These are phyloP conservation scores for Mustelus asterias DNA, from an alignment of 2,113 vertebrate species.

Conservation along the genomic window DNA sequence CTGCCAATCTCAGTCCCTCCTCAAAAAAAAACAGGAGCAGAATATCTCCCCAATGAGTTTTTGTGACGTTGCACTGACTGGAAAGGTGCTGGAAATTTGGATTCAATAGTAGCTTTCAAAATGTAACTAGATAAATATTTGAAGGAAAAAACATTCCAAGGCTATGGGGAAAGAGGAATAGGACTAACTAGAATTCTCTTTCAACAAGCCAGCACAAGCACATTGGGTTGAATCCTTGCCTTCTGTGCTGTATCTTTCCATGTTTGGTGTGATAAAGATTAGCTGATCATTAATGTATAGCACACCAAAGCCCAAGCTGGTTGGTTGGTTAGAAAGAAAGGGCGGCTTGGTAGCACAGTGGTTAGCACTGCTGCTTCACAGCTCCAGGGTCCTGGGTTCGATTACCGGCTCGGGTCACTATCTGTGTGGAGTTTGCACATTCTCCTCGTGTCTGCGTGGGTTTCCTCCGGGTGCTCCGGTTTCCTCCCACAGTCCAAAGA, in stretches of 20 bases:
- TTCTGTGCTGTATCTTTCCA: not conserved
- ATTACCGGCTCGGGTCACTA: no score
- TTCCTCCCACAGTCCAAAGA: no score
- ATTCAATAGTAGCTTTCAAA: not conserved
- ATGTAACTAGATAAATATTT: not conserved
- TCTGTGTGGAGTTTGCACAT: no score
- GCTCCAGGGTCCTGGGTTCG: no score
- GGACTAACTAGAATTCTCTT: not conserved
- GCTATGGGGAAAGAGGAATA: not conserved
- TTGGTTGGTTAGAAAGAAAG: not conserved
- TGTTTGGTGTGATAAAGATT: not conserved
- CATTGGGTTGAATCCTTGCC: not conserved
- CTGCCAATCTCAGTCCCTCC: no score
- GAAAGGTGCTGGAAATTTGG: not conserved
- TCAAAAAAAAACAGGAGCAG: no score
- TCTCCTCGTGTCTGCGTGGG: no score
- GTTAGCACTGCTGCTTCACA: no score
- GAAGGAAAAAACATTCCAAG: not conserved
- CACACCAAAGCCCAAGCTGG: not conserved
- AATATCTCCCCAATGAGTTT: no score
- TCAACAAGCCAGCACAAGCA: not conserved
- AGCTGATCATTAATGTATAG: not conserved
- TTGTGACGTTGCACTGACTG: not conserved
- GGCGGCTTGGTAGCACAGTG: no score
- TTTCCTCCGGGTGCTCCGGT: no score